Base-by-base conservation (phyloP, 2,797 vertebrate species). In the Channa striata region DNA sequence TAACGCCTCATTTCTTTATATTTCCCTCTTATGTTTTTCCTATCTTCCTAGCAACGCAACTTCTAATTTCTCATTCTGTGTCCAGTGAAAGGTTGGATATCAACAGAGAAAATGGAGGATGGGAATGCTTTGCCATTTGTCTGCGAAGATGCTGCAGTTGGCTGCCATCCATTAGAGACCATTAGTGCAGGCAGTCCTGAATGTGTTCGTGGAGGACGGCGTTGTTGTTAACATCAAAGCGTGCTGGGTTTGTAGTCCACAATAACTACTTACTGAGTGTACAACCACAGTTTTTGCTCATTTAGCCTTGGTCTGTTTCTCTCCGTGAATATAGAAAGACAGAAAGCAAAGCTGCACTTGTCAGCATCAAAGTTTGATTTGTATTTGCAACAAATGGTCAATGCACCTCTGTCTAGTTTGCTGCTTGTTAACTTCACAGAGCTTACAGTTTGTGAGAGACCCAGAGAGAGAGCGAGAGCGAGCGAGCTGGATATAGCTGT, bases 161-260 rank as follows among this genome's bases (percentile, higher is more conserved):
- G 34, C 74, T 54, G 69, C 67, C 72, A 59, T 83, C 73, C 81
- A 84, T 88, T 87, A 87, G 61, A 75, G 70, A 63, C 80, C 77
- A 83, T 90, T 85, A 83, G 78, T 51, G 72, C 58, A 13, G 19
- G 74, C 63, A 59, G 72, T 57, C 65, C 73, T 59, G 65, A 67
- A 63, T 67, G 61, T 69, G 64, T 60, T 69, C 53, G 53, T 48
- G 30, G 44, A 57, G 58, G 75, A 68, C 3, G 17, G 19, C 16
- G 9, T 52, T 70, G 70, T 71, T 50, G 60, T 62, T 54, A 61
- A 70, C 81, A 84, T 81, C 84, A 85, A 83, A 86, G 75, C 60
- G 25, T n/a, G 30, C 43, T 17, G 16, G 46, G 78, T 72, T 82
- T 78, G 44, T 71, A 54, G 77, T 61, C 37, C 52, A 52, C 44